Base-by-base conservation (phyloP, 2,888 invertebrate species). In the Lampropteryx suffumata region DNA sequence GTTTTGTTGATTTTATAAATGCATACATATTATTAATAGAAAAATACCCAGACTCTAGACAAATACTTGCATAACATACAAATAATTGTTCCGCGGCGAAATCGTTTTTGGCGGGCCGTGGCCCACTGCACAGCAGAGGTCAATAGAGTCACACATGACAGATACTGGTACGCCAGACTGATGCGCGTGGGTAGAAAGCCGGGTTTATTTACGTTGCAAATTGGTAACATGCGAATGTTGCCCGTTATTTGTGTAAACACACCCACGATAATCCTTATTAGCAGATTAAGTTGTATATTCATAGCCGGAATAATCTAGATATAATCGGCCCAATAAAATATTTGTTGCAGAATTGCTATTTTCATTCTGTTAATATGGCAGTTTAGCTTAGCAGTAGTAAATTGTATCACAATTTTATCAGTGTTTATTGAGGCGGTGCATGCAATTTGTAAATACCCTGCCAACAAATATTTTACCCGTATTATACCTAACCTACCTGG, bases 271-370 rank as follows among this genome's bases (percentile, higher is more conserved):
- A 47, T 44, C 48, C 44, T 44, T 48, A 50, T 47, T 40, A 47
- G 35, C 24, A 50, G 55, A 55, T 55, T 51, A 55, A 51, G 55
- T 48, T 51, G 40, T 51, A 53, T 43, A 52, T 47, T 43, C 46
- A 14, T 12, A 26, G 13, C 36, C 9, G 44, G 36, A 43, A 44
- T 36, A 28, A 46, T 32, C 33, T 42, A 33, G 33, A 42, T 41
- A 24, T 29, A 34, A 29, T 47, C 33, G 30, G 24, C 6, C 13
- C 17, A 26, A 28, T 48, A 35, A 43, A 34, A 39, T 39, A 12
- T 41, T 21, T 35, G 35, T 48, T 35, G 43, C 44, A 48, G 13
- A 39, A 43, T 36, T 36, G 17, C 36, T 29, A 41, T n/a, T 14
- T 10, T 35, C 10, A 35, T 41, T 35, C 27, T 8, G 6, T 30